Conservation (phyloP, 2,888 invertebrate genomes). For the Atherix ibis region DNA sequence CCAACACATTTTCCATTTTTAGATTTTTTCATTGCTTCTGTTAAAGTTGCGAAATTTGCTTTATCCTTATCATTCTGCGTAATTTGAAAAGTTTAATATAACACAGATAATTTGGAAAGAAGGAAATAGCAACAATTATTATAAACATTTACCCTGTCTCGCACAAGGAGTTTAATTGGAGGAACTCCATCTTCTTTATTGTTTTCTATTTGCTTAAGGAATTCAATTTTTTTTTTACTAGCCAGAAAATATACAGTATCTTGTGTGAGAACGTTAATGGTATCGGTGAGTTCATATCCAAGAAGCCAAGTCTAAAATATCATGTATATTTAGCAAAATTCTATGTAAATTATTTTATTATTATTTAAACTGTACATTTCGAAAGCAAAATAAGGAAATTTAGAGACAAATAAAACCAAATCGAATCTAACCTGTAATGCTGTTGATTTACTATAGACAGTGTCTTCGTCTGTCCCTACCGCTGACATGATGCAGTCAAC, state of each 20-base stretch:
- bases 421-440: slow-evolving; percentile 75
- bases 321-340: background rate
- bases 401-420: no score
- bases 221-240: slow-evolving; percentile 96
- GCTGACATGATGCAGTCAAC: slow-evolving; percentile 83
- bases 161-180: slow-evolving; percentile 65
- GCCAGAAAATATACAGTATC: slow-evolving; percentile 78
- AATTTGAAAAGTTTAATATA: no score
- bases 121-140: slow-evolving; percentile 2
- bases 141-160: slow-evolving; percentile 59
- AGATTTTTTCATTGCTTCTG: slow-evolving; percentile 69
- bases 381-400: no score
- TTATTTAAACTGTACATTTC: no score
- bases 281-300: slow-evolving; percentile 93
- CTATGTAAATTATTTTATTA: no score
- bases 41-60: slow-evolving; percentile 64
- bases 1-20: slow-evolving; percentile 81
- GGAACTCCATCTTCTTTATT: slow-evolving; percentile 74
- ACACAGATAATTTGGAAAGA: slow-evolving; percentile 4
- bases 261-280: slow-evolving; percentile 79
- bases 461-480: slow-evolving; percentile 88
- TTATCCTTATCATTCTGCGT: slow-evolving; percentile 77
- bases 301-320: slow-evolving; percentile 78
- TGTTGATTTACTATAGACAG: slow-evolving; percentile 91
- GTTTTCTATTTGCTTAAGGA: slow-evolving; percentile 76